A percentile compares a stretch with the other conserved stretches of the same genome.
Evolutionary conservation across 2,888 invertebrate genomes (phyloP).

Genomic region (Pterobdella sp.): DNA sequence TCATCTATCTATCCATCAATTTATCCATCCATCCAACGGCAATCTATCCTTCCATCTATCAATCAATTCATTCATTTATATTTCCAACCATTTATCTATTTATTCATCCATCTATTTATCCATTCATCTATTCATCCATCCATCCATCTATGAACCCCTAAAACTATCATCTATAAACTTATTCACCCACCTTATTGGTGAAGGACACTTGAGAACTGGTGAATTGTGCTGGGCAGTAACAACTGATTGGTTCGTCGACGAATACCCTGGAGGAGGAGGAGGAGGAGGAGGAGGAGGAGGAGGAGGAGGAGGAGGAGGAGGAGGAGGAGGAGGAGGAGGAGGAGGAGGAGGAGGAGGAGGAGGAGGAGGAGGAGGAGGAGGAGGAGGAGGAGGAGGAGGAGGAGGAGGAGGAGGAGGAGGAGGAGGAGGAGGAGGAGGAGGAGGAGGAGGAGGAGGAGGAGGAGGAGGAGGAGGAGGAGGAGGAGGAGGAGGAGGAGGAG

Average conservation of each 20-base stretch:
- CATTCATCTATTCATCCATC: too few species aligned
- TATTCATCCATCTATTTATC: too few species aligned
- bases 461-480: not conserved
- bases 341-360: not conserved
- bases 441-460: not conserved
- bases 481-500: not conserved
- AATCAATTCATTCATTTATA: too few species aligned
- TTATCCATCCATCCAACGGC: too few species aligned
- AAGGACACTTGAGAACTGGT: constrained; percentile 35
- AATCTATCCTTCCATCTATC: too few species aligned
- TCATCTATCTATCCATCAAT: too few species aligned
- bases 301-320: not conserved
- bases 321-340: not conserved
- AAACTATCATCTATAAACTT: too few species aligned
- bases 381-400: constrained; percentile 11
- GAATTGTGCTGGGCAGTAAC: constrained; percentile 37
- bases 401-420: not conserved
- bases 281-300: not conserved
- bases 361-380: not conserved
- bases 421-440: not conserved
- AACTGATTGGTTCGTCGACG: constrained; percentile 48
- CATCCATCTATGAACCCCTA: too few species aligned
- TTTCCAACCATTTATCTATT: too few species aligned
- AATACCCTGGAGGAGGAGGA: constrained; percentile 9
- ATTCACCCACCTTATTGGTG: constrained; percentile 43